Base-by-base conservation (phyloP, 2,113 vertebrate species). In the Perccottus glenii region DNA sequence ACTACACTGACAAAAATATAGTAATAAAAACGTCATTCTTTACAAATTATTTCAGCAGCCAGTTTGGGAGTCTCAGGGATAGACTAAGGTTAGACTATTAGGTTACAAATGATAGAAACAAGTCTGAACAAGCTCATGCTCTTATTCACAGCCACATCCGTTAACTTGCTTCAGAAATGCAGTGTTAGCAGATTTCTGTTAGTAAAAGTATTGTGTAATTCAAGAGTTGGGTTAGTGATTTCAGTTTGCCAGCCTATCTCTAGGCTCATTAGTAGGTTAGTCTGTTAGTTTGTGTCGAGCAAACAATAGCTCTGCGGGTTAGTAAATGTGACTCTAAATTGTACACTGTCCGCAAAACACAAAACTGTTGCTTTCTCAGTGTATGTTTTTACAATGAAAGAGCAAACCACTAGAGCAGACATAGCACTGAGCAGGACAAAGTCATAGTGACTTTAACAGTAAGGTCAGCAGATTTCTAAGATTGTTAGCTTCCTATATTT, bases 221-320 rank as follows among this genome's bases (percentile, higher is more conserved):
- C 51, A 32, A 65, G 38, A 70, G 67, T 33, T 70, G 11, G 38
- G 62, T 69, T 74, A 85, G 72, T 80, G 51, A 16, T 46, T 71
- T 11, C 74, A 32, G 82, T 82, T 73, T 40, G 80, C 88, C 84
- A 85, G 77, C 42, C 67, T 48, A 81, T 86, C 82, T 83, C 81
- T 85, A 27, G 3, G 19, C 2, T 78, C 51, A 83, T 90, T 91
- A 91, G 88, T 91, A 5, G 67, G 88, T 91, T 91, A 90, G 90
- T 90, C 64, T 70, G 87, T 91, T 90, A 88, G 89, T 89, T 74
- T 77, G 62, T 49, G 67, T 58, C 60, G 75, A 85, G 81, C 81
- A 50, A 5, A 19, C 36, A 1, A 11, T 57, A 78, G 70, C 66
- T 66, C 53, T 43, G 52, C 12, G 6, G 35, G 87, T 90, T 87